Conservation (phyloP, 37 sponge, comb jelly and placozoan species). For the Aplysina aerophoba region DNA sequence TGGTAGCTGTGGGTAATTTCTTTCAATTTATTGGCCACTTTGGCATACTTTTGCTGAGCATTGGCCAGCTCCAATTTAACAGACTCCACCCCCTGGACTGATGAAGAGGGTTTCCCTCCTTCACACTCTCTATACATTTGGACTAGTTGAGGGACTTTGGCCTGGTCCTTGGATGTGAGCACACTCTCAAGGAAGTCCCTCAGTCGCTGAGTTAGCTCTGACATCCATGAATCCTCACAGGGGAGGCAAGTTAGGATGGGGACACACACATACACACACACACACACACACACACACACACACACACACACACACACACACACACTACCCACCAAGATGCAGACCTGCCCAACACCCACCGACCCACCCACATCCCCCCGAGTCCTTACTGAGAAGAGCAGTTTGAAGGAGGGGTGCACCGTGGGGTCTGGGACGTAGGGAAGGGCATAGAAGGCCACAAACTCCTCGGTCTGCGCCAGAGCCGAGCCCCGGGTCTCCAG, state of each 20-base stretch:
- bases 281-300: no score
- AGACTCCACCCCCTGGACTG: not conserved
- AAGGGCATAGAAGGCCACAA: constrained; percentile 74
- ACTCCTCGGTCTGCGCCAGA: constrained; percentile 63
- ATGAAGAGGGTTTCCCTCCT: not conserved
- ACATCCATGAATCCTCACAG: constrained; percentile 56
- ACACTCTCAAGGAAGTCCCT: constrained; percentile 42
- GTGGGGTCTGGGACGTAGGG: constrained; percentile 50
- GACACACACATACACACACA: not conserved
- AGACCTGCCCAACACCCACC: no score
- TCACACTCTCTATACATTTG: not conserved
- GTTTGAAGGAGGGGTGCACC: constrained; percentile 71
- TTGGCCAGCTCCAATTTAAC: not conserved
- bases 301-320: no score
- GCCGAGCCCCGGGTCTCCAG: constrained; percentile 55
- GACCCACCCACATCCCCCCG: no score
- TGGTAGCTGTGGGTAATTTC: constrained; percentile 59
- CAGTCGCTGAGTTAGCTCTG: constrained; percentile 52
- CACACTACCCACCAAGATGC: no score
- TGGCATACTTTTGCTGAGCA: not conserved
- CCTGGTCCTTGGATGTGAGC: not conserved
- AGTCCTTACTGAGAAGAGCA: constrained; percentile 67
- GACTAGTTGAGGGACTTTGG: not conserved
- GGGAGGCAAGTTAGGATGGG: not conserved
- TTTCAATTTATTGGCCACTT: not conserved